phyloP scores from a whole-genome alignment of 1,140 invertebrate genomes.

The Bombus difficillimus region DNA sequence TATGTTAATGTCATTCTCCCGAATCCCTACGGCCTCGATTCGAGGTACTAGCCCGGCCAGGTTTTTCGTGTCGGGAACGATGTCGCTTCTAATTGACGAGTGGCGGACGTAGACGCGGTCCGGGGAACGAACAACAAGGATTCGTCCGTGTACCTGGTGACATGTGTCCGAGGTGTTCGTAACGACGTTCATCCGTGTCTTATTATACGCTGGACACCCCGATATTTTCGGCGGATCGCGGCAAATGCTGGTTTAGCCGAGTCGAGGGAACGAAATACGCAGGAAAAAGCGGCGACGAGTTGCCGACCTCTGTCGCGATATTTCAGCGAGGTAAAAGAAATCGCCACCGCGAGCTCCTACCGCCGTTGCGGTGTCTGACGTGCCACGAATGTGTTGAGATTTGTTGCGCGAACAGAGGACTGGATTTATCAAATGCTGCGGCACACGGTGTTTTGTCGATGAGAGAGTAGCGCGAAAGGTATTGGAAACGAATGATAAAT shows the following conservation, averaged over 20 bases:
- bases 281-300: conserved; percentile 33
- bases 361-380: not conserved
- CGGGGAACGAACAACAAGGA: conserved; percentile 21
- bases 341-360: not conserved
- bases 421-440: not conserved
- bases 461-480: not conserved
- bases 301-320: not conserved
- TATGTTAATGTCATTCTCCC: conserved; percentile 79
- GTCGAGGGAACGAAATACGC: no score
- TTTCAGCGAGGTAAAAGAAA: conserved; percentile 22
- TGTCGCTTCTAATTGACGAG: conserved; percentile 80
- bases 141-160: conserved; percentile 55
- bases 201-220: conserved; percentile 71
- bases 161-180: conserved; percentile 77
- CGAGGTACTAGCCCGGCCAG: conserved; percentile 71
- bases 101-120: conserved; percentile 60
- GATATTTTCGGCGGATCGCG: conserved; percentile 69
- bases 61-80: conserved; percentile 73
- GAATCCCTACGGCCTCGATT: conserved; percentile 71
- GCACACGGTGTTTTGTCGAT: not conserved
- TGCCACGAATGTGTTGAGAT: conserved; percentile 28
- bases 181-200: conserved; percentile 68
- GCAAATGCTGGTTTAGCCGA: conserved; percentile 53
- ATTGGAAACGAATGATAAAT: not conserved
- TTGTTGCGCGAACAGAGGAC: not conserved